Conservation (phyloP, 64 coral and sea anemone genomes). For the Porites lutea region DNA sequence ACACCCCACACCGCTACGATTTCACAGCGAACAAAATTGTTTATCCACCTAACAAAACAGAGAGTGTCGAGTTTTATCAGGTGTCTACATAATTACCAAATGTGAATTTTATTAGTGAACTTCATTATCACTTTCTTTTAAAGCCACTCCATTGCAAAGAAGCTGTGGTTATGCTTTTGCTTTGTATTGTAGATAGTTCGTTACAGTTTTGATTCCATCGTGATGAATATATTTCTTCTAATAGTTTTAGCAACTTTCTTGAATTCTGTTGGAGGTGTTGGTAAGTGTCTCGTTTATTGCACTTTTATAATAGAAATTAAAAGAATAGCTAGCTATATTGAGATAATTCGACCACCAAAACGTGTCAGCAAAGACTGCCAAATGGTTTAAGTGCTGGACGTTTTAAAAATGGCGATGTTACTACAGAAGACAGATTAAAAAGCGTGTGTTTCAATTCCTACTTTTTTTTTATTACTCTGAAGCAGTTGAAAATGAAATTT, state of each 20-base stretch:
- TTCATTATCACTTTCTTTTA: not conserved
- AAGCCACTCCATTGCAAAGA: not conserved
- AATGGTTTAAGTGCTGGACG: too few species aligned
- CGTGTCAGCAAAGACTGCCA: too few species aligned
- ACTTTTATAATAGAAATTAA: too few species aligned
- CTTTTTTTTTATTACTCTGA: too few species aligned
- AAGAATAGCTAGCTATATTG: too few species aligned
- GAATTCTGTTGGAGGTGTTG: not conserved
- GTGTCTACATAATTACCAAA: not conserved
- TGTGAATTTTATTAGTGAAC: not conserved
- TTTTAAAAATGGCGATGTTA: too few species aligned
- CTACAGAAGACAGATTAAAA: too few species aligned
- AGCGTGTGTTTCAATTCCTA: too few species aligned
- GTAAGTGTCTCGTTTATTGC: not conserved
- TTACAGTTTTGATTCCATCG: not conserved
- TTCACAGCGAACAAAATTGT: not conserved
- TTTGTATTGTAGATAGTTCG: not conserved
- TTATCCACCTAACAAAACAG: constrained; percentile 30
- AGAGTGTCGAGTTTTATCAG: not conserved
- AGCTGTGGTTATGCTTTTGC: constrained; percentile 39
- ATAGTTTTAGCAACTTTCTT: constrained; percentile 15
- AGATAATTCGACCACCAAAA: too few species aligned
- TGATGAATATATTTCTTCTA: not conserved
- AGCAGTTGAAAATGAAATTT: too few species aligned
- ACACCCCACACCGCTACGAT: not conserved